Conservation (phyloP, 2,113 vertebrate species). For the Scatophagus argus region DNA sequence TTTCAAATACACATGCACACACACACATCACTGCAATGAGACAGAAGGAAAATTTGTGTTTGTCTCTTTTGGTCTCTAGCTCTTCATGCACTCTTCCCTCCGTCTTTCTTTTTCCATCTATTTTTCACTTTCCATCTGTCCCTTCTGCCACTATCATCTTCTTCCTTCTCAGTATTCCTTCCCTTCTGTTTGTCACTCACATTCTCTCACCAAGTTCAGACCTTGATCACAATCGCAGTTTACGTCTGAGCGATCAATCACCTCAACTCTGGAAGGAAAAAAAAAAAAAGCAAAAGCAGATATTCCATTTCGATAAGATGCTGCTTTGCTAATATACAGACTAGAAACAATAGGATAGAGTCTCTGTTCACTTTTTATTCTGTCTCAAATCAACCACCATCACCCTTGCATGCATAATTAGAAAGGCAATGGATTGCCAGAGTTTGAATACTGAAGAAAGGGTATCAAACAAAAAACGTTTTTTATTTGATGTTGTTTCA, state of each 20-base stretch:
- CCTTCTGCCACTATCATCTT: not conserved
- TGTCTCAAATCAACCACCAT: not conserved
- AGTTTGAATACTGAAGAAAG: not conserved
- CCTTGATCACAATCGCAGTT: not conserved
- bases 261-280: not conserved
- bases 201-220: not conserved
- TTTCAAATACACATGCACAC: not conserved
- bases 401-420: not conserved
- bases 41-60: slow-evolving; percentile 8
- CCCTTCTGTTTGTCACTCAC: slow-evolving; percentile 1
- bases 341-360: not conserved
- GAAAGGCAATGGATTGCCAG: not conserved
- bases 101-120: slow-evolving; percentile 10
- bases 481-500: not conserved
- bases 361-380: not conserved
- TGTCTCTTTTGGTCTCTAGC: not conserved
- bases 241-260: not conserved
- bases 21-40: not conserved
- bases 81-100: not conserved
- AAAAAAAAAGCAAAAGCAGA: not conserved
- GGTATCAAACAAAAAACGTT: not conserved
- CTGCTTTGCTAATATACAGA: not conserved
- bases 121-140: not conserved
- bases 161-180: not conserved
- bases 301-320: not conserved